Evolutionary conservation across 2,113 vertebrate genomes (phyloP), one percentile per base, ranked within the genome.

Genomic region (Channa maculata): DNA sequence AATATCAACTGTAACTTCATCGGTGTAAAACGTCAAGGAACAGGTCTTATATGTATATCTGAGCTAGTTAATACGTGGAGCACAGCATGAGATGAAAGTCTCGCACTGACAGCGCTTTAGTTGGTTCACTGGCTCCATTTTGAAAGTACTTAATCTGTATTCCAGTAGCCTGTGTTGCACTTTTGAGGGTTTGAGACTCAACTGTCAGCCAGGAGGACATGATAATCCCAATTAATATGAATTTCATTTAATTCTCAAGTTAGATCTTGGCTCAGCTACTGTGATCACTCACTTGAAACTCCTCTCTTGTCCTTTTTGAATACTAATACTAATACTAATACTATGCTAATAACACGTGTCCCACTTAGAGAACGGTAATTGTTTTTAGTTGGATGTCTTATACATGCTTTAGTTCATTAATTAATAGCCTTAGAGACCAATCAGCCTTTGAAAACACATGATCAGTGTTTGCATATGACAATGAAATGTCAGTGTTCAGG

Each of bases 181-280:
- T 14, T 68, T 34, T 48, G 72, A 53, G 64, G 50, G 53, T 33
- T 49, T 76, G 65, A 67, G 49, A 59, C 71, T 75, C 60, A 55
- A 34, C 46, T 55, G 44, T 57, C 65, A 78, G 63, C 34, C 53
- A 5, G 10, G 14, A 63, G n/a, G 41, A 67, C 57, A 33, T 55
- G 14, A 82, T 65, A 12, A 53, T 44, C 49, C 11, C 79, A 59
- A 82, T 80, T 78, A 77, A 65, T 65, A 67, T 82, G 57, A 84
- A 87, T 64, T 61, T 5, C 45, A 70, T 67, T 38, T 63, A 53
- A 52, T 60, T 75, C 52, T 33, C 44, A 57, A 14, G 58, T 69
- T 69, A 59, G 51, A 60, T 71, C 51, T 4, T 41, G 24, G 43
- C 61, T 37, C 71, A 49, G 70, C 60, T 55, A 5, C 48, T 62